Base-by-base conservation (phyloP, 2,888 invertebrate genomes). In the Chrysomela aeneicollis region DNA sequence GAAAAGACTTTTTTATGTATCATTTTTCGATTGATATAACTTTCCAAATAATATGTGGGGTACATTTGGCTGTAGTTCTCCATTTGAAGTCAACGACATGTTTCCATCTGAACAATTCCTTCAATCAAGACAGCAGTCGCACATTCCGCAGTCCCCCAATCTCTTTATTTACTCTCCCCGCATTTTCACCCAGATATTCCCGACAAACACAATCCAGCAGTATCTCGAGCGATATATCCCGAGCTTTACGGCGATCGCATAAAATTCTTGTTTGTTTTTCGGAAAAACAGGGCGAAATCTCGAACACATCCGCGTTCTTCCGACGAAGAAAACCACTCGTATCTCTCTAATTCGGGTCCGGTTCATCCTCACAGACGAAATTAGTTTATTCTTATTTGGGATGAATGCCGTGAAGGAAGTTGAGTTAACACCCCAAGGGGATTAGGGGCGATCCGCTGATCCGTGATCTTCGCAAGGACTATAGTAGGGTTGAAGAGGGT, bases 301-400 rank as follows among this genome's bases (percentile, higher is more conserved):
- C 61, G 50, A 54, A 53, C 49, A 57, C 42, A 42, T 42, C 15
- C 42, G 1, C 15, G n/a, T 42, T 42, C 15, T 42, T 15, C 42
- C 15, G 42, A 4, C n/a, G 12, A 42, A 42, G 9, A 42, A 57
- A 66, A 59, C 32, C 35, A 59, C 26, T 57, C 46, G 57, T 66
- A 51, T 65, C 62, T 59, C 66, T 57, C 64, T 66, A 66, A 66
- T 69, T 63, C 66, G 58, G 49, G 64, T 69, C 62, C 66, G 53
- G 66, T 69, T 66, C 64, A 60, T 63, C 66, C 58, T 60, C 26
- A 50, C 52, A 63, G 61, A 35, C 42, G 55, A 64, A 69, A 66
- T 69, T 69, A 69, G 69, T 69, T 69, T 69, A 69, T 69, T 69
- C 66, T 69, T 69, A 66, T 69, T 69, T 66, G 60, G 68, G 66